A percentile compares a stretch with the other conserved stretches of the same genome.
phyloP scores from a whole-genome alignment of 2,113 vertebrate genomes.

The Cricetomys ansorgei region DNA sequence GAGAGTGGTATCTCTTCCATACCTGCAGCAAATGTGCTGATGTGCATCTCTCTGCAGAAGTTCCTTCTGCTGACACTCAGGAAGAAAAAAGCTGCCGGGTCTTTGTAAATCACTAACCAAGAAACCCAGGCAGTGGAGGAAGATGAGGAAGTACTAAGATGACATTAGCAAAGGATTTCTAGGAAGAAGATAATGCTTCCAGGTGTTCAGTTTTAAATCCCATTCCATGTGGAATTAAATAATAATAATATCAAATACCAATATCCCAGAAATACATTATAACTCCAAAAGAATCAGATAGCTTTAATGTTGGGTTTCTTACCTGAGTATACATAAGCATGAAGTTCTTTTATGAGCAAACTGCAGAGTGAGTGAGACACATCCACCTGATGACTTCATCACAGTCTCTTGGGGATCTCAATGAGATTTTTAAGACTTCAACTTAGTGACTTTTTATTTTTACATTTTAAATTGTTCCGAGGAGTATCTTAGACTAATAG shows the following conservation, averaged over 20 bases:
- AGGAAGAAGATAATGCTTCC: constrained; percentile 37
- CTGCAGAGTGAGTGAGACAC: constrained; percentile 37
- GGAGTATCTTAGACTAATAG: constrained; percentile 19
- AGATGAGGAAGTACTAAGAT: constrained; percentile 6
- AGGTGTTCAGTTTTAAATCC: not conserved
- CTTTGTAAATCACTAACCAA: not conserved
- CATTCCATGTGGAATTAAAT: not conserved
- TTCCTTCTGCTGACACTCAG: not conserved
- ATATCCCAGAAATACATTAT: not conserved
- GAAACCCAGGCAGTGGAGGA: not conserved
- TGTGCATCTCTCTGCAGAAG: not conserved
- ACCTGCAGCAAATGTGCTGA: not conserved
- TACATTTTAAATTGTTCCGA: constrained; percentile 58
- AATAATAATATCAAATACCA: not conserved
- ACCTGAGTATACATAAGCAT: not conserved
- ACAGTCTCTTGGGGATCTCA: not conserved
- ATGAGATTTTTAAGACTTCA: constrained; percentile 38
- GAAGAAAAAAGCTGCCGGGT: not conserved
- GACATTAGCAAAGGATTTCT: not conserved
- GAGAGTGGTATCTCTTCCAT: not conserved
- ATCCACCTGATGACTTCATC: constrained; percentile 26
- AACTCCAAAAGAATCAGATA: constrained; percentile 11
- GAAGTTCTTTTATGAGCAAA: not conserved
- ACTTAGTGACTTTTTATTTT: constrained; percentile 45
- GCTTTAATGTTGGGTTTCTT: not conserved